Evolutionary conservation across 2,797 vertebrate genomes (phyloP), one percentile per base, ranked within the genome.

Genomic region (Pampus argenteus): DNA sequence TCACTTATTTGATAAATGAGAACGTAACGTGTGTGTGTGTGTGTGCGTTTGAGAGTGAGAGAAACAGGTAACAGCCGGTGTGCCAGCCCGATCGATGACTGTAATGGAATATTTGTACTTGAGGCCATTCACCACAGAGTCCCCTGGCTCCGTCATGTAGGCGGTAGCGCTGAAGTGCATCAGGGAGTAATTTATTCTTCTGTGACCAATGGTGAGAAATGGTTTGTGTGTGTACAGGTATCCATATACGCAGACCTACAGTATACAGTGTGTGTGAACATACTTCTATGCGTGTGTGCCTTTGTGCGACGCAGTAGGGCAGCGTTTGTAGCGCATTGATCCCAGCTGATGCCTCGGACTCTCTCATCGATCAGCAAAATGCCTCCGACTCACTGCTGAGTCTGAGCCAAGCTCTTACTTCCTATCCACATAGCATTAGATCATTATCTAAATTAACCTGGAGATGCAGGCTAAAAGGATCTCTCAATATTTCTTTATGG

Each of bases 281-380:
- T 55, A 51, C 60, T 59, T 63, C 56, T n/a, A 34, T 66, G 50
- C 11, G 25, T 65, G 66, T 57, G 51, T 51, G 57, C 48, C 29
- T 74, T 77, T 86, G 69, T 87, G 14, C 20, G 0, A 15, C 64
- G 1, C 80, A 67, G 77, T 34, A 11, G 73, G 73, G 66, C 6
- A 10, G 47, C 67, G 50, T 20, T 71, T 57, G 66, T n/a, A 9
- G 71, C 13, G 2, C 66, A 93, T 89, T 29, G 87, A 93, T 91
- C 64, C 20, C 20, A 55, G 76, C 74, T 54, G 68, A 89, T 80
- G 60, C 75, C 69, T 55, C 54, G 2, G 57, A 59, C 67, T 86
- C 55, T 59, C 62, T 59, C 70, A 89, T 89, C 65, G 79, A 89
- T 92, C 81, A 59, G 72, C 31, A 55, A 62, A 82, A 80, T 69